These are phyloP conservation scores for Labia minor DNA, from an alignment of 2,888 invertebrate species.

Conservation along the genomic window DNA sequence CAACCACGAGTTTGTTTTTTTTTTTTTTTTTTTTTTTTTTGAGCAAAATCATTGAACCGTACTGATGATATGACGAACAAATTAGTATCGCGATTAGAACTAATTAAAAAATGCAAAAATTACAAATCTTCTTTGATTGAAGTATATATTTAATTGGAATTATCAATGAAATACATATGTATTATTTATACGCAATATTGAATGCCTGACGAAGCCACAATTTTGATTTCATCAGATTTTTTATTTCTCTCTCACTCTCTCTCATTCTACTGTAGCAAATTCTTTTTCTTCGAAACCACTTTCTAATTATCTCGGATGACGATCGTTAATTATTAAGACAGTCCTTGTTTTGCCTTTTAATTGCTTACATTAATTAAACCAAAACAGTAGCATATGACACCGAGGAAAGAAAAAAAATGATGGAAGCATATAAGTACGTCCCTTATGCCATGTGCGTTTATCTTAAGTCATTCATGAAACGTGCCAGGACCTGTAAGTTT, in stretches of 20 bases:
- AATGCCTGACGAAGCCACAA: not conserved
- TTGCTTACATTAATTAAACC: not conserved
- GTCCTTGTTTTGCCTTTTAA: no score
- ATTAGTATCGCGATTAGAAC: not conserved
- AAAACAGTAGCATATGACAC: not conserved
- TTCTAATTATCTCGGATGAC: not conserved
- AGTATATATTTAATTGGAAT: not conserved
- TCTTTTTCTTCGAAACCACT: not conserved
- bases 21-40: not conserved
- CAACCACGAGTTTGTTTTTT: not conserved
- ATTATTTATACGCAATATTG: not conserved
- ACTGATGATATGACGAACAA: not conserved
- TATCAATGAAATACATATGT: slow-evolving; percentile 3
- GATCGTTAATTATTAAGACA: not conserved
- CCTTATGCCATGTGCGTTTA: no score
- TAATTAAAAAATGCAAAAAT: not conserved
- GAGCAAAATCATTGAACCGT: not conserved
- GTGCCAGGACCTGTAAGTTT: no score
- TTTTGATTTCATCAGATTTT: not conserved
- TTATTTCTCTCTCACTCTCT: not conserved
- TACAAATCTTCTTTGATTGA: not conserved
- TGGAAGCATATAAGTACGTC: no score
- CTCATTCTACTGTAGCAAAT: no score
- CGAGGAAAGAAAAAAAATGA: no score
- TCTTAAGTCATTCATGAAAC: no score